Conservation (phyloP, 2,888 invertebrate genomes). For the Melinopterus prodromus region DNA sequence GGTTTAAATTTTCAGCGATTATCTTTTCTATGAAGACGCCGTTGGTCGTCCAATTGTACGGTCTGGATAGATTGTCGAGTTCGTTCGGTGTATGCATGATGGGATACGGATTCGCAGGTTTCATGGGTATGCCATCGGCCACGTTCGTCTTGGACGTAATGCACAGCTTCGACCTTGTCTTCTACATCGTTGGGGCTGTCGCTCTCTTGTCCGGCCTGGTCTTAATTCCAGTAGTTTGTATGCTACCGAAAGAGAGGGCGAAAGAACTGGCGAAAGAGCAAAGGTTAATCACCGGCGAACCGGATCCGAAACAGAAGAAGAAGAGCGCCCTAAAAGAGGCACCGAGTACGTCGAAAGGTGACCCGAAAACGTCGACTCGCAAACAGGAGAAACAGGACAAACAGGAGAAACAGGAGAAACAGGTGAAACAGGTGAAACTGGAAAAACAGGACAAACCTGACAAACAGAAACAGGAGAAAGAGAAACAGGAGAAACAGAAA, state of each 20-base stretch:
- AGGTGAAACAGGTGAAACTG: conserved; percentile 14
- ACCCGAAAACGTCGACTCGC: not conserved
- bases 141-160: conserved; percentile 82
- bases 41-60: conserved; percentile 91
- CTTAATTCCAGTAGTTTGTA: not conserved
- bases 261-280: conserved; percentile 4
- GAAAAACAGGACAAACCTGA: conserved; percentile 1
- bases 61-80: conserved; percentile 89
- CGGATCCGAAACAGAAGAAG: not conserved
- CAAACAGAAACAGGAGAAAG: conserved; percentile 15
- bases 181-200: not conserved
- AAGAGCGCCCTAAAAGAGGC: not conserved
- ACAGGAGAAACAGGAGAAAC: not conserved
- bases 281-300: not conserved
- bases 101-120: conserved; percentile 93
- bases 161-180: conserved; percentile 70
- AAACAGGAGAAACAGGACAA: not conserved
- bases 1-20: conserved; percentile 71
- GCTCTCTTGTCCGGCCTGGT: not conserved
- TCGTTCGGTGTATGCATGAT: conserved; percentile 93
- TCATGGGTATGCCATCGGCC: conserved; percentile 91
- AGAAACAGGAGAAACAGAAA: conserved; percentile 5
- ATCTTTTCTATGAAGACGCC: conserved; percentile 95
- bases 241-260: not conserved
- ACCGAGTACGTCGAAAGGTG: not conserved